A percentile compares a stretch with the other conserved stretches of the same genome.
phyloP scores from a whole-genome alignment of 2,888 invertebrate species.

The Stenichneumon culpator region DNA sequence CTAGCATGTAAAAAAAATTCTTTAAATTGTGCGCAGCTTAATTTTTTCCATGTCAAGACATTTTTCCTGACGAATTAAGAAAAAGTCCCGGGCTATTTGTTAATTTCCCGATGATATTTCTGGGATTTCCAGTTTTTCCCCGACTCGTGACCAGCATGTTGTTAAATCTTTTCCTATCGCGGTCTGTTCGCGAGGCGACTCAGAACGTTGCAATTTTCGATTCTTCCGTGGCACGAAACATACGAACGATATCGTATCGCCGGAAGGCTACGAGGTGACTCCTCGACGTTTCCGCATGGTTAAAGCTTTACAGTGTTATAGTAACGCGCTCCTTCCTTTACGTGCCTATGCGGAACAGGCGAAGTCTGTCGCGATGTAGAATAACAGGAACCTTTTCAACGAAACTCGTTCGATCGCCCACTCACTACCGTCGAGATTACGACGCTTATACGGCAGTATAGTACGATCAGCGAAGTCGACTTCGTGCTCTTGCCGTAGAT shows the following conservation, averaged over 20 bases:
- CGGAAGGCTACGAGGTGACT: constrained; percentile 36
- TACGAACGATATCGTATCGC: constrained; percentile 19
- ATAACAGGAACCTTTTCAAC: neutral
- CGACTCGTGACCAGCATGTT: neutral
- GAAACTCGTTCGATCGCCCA: constrained; percentile 19
- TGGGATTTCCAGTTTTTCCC: neutral
- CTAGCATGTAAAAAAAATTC: no score
- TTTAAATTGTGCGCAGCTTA: no score
- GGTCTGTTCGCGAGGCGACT: constrained; percentile 9
- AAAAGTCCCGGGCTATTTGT: neutral
- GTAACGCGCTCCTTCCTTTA: neutral
- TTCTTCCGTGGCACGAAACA: neutral
- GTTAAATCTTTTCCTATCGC: neutral
- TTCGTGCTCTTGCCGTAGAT: neutral
- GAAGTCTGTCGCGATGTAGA: neutral
- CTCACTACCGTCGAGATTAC: neutral
- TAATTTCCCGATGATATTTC: neutral
- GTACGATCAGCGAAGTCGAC: neutral
- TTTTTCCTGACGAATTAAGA: neutral
- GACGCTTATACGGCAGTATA: neutral
- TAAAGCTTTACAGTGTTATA: neutral
- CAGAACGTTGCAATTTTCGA: constrained; percentile 19
- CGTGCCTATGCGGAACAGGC: neutral
- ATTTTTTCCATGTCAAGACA: no score
- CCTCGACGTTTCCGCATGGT: constrained; percentile 23